Base-by-base conservation (phyloP, 1,140 invertebrate genomes). In the Drosophila dunni region DNA sequence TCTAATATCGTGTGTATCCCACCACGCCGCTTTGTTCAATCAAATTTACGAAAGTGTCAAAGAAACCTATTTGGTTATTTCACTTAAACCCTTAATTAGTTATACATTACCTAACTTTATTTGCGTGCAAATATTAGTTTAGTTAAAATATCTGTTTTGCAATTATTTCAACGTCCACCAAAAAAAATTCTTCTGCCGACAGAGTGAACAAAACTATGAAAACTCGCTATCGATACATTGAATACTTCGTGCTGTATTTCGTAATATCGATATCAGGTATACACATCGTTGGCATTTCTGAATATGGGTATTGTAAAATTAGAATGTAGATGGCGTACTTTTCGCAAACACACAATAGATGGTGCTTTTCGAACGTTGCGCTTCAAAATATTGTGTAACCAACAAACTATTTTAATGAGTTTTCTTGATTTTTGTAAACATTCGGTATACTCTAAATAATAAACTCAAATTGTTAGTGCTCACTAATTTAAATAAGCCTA, bases 1-100 rank as follows among this genome's bases (percentile, higher is more conserved):
- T 54, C 50, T 44, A 36, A n/a, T 46, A 11, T 73, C 29, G 71
- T 74, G 65, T 74, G 71, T 74, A 74, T 74, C 71, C 53, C 36
- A 56, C 54, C 57, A 74, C 36, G 65, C 71, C 63, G 54, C 63
- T 45, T 51, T 53, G 62, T 66, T 58, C 44, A 17, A 24, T 15
- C 9, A 36, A 53, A 38, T 72, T 58, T 20, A 36, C 10, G n/a
- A 53, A 67, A 60, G 48, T 24, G 3, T 48, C 20, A 40, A 34
- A 13, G 9, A 56, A 48, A 9, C 5, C 9, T 36, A 40, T n/a
- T n/a, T 63, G 36, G 11, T 29, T 62, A 20, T 50, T 61, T 0
- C n/a, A 40, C 33, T 11, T 9, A 20, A 36, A 15, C 34, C 51
- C 13, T 24, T 50, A 9, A 50, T 38, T 10, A 53, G 17, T 51